Evolutionary conservation across 2,888 invertebrate species (phyloP).

Genomic region (Athalia rosae): DNA sequence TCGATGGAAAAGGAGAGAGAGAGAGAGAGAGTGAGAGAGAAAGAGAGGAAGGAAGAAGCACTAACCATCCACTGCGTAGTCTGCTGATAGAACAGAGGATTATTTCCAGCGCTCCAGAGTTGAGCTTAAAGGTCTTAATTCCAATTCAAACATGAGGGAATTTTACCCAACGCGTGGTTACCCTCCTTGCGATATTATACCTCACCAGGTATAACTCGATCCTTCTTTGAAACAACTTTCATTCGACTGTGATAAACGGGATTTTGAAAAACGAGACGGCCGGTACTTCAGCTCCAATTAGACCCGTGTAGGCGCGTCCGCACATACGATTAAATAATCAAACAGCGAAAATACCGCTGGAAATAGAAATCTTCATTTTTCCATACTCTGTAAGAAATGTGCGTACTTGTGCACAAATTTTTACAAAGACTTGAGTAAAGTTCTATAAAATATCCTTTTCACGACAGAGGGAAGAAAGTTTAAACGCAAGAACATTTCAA

Average conservation of each 20-base stretch:
- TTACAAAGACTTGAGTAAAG: too few species aligned
- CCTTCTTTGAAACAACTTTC: slow-evolving; percentile 18
- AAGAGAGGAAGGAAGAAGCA: not conserved
- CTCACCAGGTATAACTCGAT: not conserved
- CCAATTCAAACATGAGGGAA: slow-evolving; percentile 23
- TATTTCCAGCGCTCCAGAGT: slow-evolving; percentile 24
- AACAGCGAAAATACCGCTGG: too few species aligned
- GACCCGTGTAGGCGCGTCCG: not conserved
- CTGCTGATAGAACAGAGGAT: slow-evolving; percentile 24
- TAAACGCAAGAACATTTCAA: not conserved
- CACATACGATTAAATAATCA: not conserved
- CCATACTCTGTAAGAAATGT: too few species aligned
- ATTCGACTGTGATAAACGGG: slow-evolving; percentile 33
- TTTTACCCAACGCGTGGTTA: not conserved
- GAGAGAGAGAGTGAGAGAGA: not conserved
- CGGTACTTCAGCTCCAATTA: not conserved
- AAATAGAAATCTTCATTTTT: too few species aligned
- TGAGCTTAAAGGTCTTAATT: slow-evolving; percentile 30
- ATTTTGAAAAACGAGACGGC: slow-evolving; percentile 11
- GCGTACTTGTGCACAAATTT: too few species aligned
- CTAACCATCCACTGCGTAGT: not conserved
- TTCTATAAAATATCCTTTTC: too few species aligned
- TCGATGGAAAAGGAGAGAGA: not conserved
- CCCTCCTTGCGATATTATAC: not conserved
- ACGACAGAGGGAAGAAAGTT: too few species aligned